Evolutionary conservation across 2,797 vertebrate genomes (phyloP), one percentile per base, ranked within the genome.

Genomic region (Cyclura pinguis): DNA sequence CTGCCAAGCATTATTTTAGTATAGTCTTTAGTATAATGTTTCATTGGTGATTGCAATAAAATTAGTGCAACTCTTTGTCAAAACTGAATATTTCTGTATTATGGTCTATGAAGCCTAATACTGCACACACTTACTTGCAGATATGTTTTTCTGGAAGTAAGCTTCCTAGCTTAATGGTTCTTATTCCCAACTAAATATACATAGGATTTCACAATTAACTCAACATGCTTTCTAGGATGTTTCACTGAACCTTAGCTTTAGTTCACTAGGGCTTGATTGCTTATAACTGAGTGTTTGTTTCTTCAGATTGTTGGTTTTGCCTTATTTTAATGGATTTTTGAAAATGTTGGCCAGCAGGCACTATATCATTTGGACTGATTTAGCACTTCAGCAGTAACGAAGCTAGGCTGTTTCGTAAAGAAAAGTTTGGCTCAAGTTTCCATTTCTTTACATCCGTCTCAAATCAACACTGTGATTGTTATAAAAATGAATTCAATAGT

Each of bases 361-460:
- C 9, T 12, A 59, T 35, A 74, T 64, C 32, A 76, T 86, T 88
- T 59, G 47, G 22, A 81, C 6, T 50, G 16, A 27, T 32, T 74
- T 57, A 74, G 13, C 32, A 74, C 18, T 42, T 76, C 42, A 62
- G 67, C 55, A 82, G 78, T 13, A 74, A 20, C 4, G 52, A 47
- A 86, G 22, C 55, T 89, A 74, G 29, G 14, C 8, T 84, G 24
- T 62, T 38, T 62, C 55, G 84, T 74, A 76, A 47, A 50, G 27
- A 80, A 86, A 83, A 88, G 38, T 57, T 57, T 83, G 92, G 12
- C 69, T 91, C 84, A 85, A 85, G 80, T 32, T 86, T 88, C 91
- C 85, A 85, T 89, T 88, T 78, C 57, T 89, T 93, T 93, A 50
- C 89, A 86, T 24, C 80, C 89, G 47, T 93, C 92, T 84, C 38